Percentiles rank a stretch among this genome's conserved stretches.
These are phyloP conservation scores for Psettodes erumei DNA, from an alignment of 2,113 vertebrate genomes.

Conservation along the genomic window DNA sequence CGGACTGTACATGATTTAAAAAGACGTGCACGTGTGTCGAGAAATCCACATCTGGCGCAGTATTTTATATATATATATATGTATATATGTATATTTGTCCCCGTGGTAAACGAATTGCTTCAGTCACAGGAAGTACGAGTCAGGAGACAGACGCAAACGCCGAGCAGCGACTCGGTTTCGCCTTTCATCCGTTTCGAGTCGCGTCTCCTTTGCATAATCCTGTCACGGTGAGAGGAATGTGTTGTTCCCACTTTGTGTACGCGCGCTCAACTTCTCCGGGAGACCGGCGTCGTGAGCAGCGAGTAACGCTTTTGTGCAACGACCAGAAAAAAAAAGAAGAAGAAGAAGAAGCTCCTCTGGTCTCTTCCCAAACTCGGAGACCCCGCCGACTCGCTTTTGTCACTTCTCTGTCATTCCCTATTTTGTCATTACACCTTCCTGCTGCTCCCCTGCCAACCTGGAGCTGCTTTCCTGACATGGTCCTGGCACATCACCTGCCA, in stretches of 20 bases:
- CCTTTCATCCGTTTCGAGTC: not conserved
- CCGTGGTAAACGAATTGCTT: no score
- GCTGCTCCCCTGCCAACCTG: constrained; percentile 34
- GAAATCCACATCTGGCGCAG: no score
- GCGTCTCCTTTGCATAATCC: constrained; percentile 20
- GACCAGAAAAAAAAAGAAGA: not conserved
- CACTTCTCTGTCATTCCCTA: constrained; percentile 37
- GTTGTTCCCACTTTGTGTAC: not conserved
- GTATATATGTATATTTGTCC: no score
- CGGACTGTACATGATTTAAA: no score
- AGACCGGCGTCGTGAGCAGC: not conserved
- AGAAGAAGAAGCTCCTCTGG: not conserved
- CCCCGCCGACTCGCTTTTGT: constrained; percentile 35
- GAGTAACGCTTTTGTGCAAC: not conserved
- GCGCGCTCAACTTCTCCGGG: not conserved
- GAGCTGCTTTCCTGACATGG: constrained; percentile 26
- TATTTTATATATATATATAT: no score
- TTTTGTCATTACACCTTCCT: constrained; percentile 49
- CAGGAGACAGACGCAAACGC: not conserved
- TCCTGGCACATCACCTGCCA: constrained; percentile 7
- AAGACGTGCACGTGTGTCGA: no score
- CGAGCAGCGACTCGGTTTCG: not conserved
- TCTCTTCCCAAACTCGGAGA: constrained; percentile 9
- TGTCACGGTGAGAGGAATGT: not conserved
- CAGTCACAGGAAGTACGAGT: not conserved